A percentile compares a stretch with the other conserved stretches of the same genome.
phyloP scores from a whole-genome alignment of 1,140 invertebrate genomes.

The Lordiphosa stackelbergi region DNA sequence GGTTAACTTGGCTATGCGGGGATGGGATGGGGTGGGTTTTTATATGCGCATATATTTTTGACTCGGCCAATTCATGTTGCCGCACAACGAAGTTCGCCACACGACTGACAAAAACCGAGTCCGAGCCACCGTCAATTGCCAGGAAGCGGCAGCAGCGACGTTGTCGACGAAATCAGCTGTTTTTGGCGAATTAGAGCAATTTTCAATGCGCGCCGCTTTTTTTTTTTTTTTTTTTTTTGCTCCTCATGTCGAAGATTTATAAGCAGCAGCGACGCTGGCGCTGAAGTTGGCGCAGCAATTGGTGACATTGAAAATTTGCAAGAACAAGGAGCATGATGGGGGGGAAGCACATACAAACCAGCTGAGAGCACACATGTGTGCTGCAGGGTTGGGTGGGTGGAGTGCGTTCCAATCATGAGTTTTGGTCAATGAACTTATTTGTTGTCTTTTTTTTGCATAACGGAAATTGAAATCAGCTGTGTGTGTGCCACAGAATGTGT shows the following conservation, averaged over 20 bases:
- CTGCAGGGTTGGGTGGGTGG: constrained; percentile 1
- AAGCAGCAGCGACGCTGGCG: constrained; percentile 49
- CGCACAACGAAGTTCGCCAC: constrained; percentile 65
- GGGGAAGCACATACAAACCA: constrained; percentile 10
- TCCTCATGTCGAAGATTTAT: constrained; percentile 66
- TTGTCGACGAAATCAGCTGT: constrained; percentile 63
- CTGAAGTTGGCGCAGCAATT: constrained; percentile 62
- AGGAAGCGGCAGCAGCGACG: constrained; percentile 17
- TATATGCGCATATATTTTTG: constrained; percentile 62
- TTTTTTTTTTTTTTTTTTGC: too few relatives aligned
- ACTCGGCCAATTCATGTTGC: constrained; percentile 65
- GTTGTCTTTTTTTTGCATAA: constrained; percentile 12
- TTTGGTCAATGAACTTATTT: constrained; percentile 65
- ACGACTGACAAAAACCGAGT: constrained; percentile 57
- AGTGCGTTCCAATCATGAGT: constrained; percentile 42
- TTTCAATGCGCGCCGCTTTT: constrained; percentile 63
- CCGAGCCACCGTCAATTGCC: constrained; percentile 55
- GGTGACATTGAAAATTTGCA: constrained; percentile 75
- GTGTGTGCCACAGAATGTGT: constrained; percentile 16
- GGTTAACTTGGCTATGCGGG: constrained; percentile 22
- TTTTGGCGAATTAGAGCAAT: constrained; percentile 74
- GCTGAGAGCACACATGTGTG: constrained; percentile 42
- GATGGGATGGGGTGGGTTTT: neutral
- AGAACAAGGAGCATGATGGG: constrained; percentile 38
- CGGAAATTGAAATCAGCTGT: constrained; percentile 56